A percentile compares a stretch with the other conserved stretches of the same genome.
Evolutionary conservation across 1,140 invertebrate genomes (phyloP).

Genomic region (Solenopsis invicta): DNA sequence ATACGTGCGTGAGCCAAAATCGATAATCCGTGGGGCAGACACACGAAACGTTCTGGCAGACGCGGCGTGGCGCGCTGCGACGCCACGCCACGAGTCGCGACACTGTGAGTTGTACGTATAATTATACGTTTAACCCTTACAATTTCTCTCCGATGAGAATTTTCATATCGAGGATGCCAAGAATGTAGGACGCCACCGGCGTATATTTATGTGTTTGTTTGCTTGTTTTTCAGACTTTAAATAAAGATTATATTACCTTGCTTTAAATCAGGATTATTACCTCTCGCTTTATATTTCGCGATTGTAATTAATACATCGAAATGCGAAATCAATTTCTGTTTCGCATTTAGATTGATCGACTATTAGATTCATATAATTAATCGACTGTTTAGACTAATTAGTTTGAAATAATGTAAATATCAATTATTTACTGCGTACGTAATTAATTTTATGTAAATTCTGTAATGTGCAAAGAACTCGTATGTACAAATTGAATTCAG

Average conservation of each 20-base stretch:
- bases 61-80: not conserved
- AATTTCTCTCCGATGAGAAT: slow-evolving; percentile 16
- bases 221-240: not conserved
- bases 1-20: slow-evolving; percentile 69
- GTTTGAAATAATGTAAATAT: not conserved
- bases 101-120: slow-evolving; percentile 6
- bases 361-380: too few relatives aligned
- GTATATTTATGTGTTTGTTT: not conserved
- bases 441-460: not conserved
- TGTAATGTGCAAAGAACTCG: not conserved
- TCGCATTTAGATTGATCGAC: too few relatives aligned
- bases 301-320: not conserved
- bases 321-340: too few relatives aligned
- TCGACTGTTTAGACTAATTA: not conserved
- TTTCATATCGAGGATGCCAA: not conserved
- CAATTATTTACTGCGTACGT: not conserved
- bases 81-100: slow-evolving; percentile 49
- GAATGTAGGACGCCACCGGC: not conserved
- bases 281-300: not conserved
- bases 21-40: slow-evolving; percentile 68
- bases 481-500: not conserved
- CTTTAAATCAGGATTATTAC: not conserved
- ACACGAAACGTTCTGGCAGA: slow-evolving; percentile 66
- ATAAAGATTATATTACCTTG: not conserved
- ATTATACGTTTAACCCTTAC: slow-evolving; percentile 17